Evolutionary conservation across 2,113 vertebrate genomes (phyloP).

Genomic region (Rhinichthys klamathensis): DNA sequence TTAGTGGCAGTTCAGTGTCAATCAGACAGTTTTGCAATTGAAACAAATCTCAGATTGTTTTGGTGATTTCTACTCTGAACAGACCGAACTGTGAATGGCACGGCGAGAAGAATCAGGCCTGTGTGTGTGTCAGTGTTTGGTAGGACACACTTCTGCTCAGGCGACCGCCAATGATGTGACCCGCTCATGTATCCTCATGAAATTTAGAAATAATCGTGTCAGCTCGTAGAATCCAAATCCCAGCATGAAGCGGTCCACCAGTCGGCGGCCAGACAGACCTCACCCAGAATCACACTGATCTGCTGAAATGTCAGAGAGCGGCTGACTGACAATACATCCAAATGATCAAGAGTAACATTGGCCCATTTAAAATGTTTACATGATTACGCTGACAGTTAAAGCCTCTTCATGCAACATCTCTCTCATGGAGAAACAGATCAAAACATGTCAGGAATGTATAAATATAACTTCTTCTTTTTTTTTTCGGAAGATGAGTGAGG

Average conservation of each 20-base stretch:
- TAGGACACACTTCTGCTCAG: background rate
- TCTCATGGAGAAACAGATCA: slow-evolving; percentile 8
- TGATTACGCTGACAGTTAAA: background rate
- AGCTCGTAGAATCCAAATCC: background rate
- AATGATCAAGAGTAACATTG: background rate
- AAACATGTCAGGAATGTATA: slow-evolving; percentile 20
- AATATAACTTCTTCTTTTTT: background rate
- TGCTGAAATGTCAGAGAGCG: no score
- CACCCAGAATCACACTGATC: no score
- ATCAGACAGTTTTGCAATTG: no score
- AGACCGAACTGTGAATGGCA: background rate
- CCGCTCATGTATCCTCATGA: background rate
- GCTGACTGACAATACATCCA: background rate
- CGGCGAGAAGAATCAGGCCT: background rate
- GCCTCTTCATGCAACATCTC: background rate
- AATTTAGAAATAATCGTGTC: background rate
- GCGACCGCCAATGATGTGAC: background rate
- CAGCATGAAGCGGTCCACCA: background rate
- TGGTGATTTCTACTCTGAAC: background rate
- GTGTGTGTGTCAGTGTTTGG: background rate
- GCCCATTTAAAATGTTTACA: slow-evolving; percentile 29
- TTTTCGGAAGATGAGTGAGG: slow-evolving; percentile 18
- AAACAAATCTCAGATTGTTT: background rate
- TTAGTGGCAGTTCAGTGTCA: no score
- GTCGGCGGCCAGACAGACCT: background rate